Evolutionary conservation across 2,113 vertebrate species (phyloP).

Genomic region (Halichoeres trimaculatus): DNA sequence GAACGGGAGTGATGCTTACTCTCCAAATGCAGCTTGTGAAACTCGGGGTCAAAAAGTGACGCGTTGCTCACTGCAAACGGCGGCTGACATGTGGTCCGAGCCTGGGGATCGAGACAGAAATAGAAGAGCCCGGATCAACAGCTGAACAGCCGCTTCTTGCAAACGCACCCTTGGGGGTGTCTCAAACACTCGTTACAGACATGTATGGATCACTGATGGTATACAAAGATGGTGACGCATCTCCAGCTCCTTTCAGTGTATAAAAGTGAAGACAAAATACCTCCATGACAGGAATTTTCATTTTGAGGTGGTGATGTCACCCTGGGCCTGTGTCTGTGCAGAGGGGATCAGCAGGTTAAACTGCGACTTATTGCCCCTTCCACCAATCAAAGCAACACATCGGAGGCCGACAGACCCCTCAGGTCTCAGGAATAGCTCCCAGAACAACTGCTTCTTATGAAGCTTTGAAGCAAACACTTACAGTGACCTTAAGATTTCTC

Average conservation of each 20-base stretch:
- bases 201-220: not conserved
- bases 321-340: no score
- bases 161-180: slow-evolving; percentile 2
- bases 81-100: slow-evolving; percentile 43
- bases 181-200: slow-evolving; percentile 4
- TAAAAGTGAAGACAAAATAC: no score
- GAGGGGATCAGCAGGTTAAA: no score
- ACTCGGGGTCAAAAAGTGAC: slow-evolving; percentile 62
- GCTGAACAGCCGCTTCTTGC: slow-evolving; percentile 31
- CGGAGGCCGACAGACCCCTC: no score
- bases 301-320: no score
- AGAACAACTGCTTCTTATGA: no score
- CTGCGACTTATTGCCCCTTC: no score
- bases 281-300: no score
- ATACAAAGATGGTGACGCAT: not conserved
- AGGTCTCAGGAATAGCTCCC: no score
- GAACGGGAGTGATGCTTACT: slow-evolving; percentile 30
- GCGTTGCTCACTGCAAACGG: slow-evolving; percentile 2
- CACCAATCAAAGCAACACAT: no score
- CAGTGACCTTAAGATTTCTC: no score
- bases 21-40: slow-evolving; percentile 33
- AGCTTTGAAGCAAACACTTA: no score
- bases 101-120: slow-evolving; percentile 35
- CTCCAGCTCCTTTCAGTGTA: not conserved
- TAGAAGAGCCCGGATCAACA: slow-evolving; percentile 41